Evolutionary conservation across 2,113 vertebrate genomes (phyloP), one percentile per base, ranked within the genome.

Genomic region (Pipra filicauda): DNA sequence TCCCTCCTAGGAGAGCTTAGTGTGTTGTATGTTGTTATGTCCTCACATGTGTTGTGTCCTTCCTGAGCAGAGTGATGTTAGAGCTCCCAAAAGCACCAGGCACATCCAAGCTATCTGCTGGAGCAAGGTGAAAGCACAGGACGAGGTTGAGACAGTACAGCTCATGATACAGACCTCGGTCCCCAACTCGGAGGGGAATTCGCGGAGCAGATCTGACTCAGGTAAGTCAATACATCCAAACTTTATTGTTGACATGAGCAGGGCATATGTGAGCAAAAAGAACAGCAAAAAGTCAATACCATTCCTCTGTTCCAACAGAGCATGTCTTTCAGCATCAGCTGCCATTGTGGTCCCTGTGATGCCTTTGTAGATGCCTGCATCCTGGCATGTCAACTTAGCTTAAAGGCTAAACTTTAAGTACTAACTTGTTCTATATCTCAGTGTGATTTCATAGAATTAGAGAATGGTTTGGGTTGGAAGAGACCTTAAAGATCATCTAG

Each of bases 141-240:
- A 99, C 1, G 98, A 99, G 91, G 99, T 99, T 51, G 99, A 98
- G 97, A 97, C 97, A 0, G 97, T 99, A 28, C 98, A 99, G 91
- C 98, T 99, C 12, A 73, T 98, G 81, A 99, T 99, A 54, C 98
- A 99, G 96, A 98, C 98, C 4, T 62, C 97, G 0, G 91, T 98
- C 37, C 59, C 94, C 88, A 98, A 92, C 74, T 97, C 96, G 0
- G 98, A 99, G 64, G 98, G 95, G 65, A 98, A 97, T 81, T 93
- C 95, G 58, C 93, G 97, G 39, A 98, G 98, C 97, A 97, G 97
- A 64, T 98, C 98, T 12, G 97, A 98, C 94, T 98, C 97, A 19
- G 98, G 99, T 99, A 98, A 98, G 98, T 97, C 39, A 37, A 11
- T 24, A 51, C 33, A 3, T 0, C 2, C 1, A 3, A 55, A 26